Percentiles rank a stretch among this genome's conserved stretches.
phyloP scores from a whole-genome alignment of 1,140 invertebrate genomes.

The Cotesia typhae region DNA sequence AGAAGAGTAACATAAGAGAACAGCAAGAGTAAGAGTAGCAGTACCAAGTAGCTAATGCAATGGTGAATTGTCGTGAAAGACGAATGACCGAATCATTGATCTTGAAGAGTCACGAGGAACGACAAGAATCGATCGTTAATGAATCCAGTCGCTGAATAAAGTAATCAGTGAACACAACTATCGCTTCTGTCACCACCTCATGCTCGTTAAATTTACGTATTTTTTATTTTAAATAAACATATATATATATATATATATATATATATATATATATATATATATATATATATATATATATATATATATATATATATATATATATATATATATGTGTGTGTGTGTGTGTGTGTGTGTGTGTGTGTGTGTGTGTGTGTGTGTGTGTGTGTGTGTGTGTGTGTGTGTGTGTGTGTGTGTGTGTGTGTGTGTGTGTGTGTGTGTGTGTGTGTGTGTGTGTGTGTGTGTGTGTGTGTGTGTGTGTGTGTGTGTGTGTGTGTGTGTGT shows the following conservation, averaged over 20 bases:
- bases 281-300: background rate
- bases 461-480: no score
- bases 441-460: no score
- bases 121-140: constrained; percentile 26
- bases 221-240: background rate
- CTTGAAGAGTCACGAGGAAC: constrained; percentile 8
- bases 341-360: no score
- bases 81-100: constrained; percentile 30
- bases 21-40: background rate
- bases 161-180: constrained; percentile 17
- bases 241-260: background rate
- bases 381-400: no score
- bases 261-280: background rate
- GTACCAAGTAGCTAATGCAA: background rate
- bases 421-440: no score
- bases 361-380: no score
- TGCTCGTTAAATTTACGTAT: constrained; percentile 6
- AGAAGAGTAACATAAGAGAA: background rate
- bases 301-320: no score
- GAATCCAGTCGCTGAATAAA: constrained; percentile 25
- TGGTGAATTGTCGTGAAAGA: constrained; percentile 12
- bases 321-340: no score
- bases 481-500: no score
- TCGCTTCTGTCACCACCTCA: constrained; percentile 5
- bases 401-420: no score